Evolutionary conservation across 2,113 vertebrate species (phyloP).

Genomic region (Egretta garzetta): DNA sequence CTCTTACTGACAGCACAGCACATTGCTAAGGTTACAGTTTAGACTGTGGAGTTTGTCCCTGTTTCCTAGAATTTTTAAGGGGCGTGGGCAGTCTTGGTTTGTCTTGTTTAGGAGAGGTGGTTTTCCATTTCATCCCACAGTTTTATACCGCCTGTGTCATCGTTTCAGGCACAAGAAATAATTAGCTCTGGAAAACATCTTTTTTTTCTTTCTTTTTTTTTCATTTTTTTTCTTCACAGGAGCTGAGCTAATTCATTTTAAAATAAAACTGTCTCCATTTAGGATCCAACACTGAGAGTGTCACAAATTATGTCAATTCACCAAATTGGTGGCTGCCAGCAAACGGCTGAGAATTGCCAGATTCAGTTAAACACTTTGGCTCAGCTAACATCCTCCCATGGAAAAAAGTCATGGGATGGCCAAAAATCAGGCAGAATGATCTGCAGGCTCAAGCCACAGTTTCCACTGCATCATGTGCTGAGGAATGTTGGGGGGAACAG

Average conservation of each 20-base stretch:
- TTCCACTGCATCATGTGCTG: conserved; percentile 65
- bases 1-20: background rate
- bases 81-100: background rate
- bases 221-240: background rate
- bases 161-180: conserved; percentile 1
- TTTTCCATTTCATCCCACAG: conserved; percentile 37
- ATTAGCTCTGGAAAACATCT: background rate
- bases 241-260: background rate
- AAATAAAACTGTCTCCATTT: conserved; percentile 37
- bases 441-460: conserved; percentile 23
- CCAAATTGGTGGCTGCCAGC: conserved; percentile 43
- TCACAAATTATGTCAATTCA: conserved; percentile 57
- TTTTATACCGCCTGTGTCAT: background rate
- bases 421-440: conserved; percentile 60
- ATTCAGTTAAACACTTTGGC: conserved; percentile 55
- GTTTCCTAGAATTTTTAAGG: conserved; percentile 30
- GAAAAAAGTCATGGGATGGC: conserved; percentile 58
- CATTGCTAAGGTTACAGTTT: conserved; percentile 7
- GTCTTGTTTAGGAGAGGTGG: background rate
- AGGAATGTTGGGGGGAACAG: conserved; percentile 39
- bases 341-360: conserved; percentile 54
- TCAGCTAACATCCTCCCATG: conserved; percentile 54
- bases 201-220: no score
- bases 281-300: conserved; percentile 26
- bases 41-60: background rate